A percentile compares a stretch with the other conserved stretches of the same genome.
These are phyloP conservation scores for Pogoniulus pusillus DNA, from an alignment of 2,797 vertebrate species.

Conservation along the genomic window DNA sequence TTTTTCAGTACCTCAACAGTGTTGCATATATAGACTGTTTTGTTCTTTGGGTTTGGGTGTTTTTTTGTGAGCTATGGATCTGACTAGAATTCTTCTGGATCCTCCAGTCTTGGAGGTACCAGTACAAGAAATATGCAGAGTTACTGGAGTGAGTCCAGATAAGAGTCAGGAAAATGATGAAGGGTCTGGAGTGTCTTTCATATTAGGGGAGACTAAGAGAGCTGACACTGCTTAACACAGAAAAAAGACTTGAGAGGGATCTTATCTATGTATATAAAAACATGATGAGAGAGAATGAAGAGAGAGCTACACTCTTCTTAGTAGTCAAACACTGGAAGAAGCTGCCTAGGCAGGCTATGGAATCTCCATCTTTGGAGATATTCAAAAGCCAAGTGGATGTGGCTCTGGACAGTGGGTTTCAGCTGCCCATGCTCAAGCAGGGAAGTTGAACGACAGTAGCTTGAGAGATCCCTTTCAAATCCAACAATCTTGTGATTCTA, in stretches of 20 bases:
- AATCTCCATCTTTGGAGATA: neutral
- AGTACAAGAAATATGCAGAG: neutral
- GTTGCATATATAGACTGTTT: neutral
- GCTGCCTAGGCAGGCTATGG: neutral
- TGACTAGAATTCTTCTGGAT: neutral
- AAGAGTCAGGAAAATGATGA: neutral
- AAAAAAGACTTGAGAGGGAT: neutral
- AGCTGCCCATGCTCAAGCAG: neutral
- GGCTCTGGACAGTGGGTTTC: neutral
- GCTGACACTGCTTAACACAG: neutral
- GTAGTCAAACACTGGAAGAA: neutral
- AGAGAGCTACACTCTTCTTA: neutral
- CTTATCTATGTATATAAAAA: neutral
- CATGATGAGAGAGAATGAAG: neutral
- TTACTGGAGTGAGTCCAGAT: neutral
- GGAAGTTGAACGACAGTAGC: fast-evolving
- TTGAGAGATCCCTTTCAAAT: neutral
- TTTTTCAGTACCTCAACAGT: neutral
- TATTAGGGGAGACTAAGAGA: neutral
- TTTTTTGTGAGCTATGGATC: neutral
- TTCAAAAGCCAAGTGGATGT: fast-evolving
- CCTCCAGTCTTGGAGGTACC: neutral
- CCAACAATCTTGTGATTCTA: neutral
- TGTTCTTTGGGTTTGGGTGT: neutral
- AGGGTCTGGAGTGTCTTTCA: neutral